phyloP scores from a whole-genome alignment of 2,888 invertebrate genomes.

The Idaea straminata region DNA sequence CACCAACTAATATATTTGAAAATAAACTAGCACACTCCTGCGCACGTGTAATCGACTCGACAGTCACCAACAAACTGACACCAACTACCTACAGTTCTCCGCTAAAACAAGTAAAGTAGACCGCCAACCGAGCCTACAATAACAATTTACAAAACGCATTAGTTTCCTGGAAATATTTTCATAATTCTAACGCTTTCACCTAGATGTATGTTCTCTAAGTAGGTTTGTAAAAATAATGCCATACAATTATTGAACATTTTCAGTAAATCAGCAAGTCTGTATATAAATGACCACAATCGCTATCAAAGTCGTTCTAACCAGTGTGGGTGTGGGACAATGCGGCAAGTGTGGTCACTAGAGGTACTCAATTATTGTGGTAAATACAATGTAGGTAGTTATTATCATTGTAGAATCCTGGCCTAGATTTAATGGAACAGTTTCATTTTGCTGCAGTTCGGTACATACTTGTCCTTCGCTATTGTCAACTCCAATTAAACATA shows the following conservation, averaged over 20 bases:
- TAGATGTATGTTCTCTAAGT: no score
- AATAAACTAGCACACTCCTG: not conserved
- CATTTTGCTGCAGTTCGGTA: no score
- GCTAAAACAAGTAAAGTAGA: not conserved
- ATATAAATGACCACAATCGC: not conserved
- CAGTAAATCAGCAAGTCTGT: not conserved
- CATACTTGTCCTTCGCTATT: no score
- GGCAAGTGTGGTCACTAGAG: not conserved
- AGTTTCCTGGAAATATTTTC: not conserved
- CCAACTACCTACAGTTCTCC: not conserved
- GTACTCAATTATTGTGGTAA: not conserved
- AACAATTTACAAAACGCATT: constrained; percentile 1
- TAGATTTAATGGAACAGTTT: not conserved
- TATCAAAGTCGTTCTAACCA: not conserved
- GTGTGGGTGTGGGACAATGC: not conserved
- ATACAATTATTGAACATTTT: not conserved
- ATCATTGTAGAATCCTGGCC: not conserved
- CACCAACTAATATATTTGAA: not conserved
- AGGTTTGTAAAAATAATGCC: no score
- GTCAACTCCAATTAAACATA: no score
- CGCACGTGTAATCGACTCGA: not conserved
- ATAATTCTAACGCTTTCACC: not conserved
- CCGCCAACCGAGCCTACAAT: not conserved
- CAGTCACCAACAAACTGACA: not conserved
- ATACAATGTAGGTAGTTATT: not conserved